Evolutionary conservation across 2,113 vertebrate genomes (phyloP), one percentile per base, ranked within the genome.

Genomic region (Benitochromis conjunctus): DNA sequence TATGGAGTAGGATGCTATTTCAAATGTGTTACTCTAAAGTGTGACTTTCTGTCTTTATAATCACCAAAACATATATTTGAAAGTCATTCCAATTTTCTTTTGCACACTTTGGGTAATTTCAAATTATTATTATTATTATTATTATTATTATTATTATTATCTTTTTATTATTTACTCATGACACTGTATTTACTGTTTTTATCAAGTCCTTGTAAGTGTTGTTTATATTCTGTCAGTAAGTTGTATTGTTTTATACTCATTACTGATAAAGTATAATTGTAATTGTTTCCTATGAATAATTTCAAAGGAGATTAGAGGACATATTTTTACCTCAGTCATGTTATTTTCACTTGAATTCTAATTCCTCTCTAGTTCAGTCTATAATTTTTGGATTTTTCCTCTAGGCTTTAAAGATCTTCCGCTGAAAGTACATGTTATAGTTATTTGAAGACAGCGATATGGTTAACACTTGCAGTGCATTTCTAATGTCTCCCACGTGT

Each of bases 1-100:
- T 43, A 71, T 66, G 18, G 36, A n/a, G 34, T 46, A 71, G 82
- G 55, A 87, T 64, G 83, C 66, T 88, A 8, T 66, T 79, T 76
- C 41, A 78, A 34, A 89, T 55, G 83, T 86, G 88, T 88, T 88
- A 86, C 81, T 84, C 55, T 48, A 10, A 88, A 58, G 81, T 74
- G 82, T 60, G 82, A 81, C 58, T 81, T 55, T 81, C 36, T 60
- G 24, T 60, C 6, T 81, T 60, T 74, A 13, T 36, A 74, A 86
- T 76, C 54, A 80, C 10, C 9, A 53, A 24, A 86, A 53, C 3
- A 78, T n/a, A 46, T 3, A 60, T 83, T 86, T 86, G 14, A 43
- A 57, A 12, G 29, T 38, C 48, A 7, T 29, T 9, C 13, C 18
- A 12, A 9, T 64, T 48, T 71, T 41, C 1, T 24, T 81, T 83